Base-by-base conservation (phyloP, 2,113 vertebrate genomes). In the Phylloscopus trochiloides region DNA sequence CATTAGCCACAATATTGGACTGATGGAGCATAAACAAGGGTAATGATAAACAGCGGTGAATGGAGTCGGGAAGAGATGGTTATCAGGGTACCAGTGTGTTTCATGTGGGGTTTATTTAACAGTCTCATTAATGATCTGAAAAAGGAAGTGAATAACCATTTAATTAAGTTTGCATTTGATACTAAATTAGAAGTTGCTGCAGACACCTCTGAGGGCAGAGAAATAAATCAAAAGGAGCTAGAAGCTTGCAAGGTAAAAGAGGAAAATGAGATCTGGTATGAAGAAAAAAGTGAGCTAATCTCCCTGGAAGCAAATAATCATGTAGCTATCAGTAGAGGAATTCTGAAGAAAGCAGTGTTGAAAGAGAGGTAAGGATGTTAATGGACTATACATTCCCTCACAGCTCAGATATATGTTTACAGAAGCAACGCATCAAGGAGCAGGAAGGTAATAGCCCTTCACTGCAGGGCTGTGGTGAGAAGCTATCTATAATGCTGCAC, bases 161-260 rank as follows among this genome's bases (percentile, higher is more conserved):
- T 92, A 93, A 96, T 97, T 97, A 95, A 96, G 91, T 91, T 92
- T 96, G 95, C 26, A 81, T 91, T 88, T 94, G 90, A 90, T 92
- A 81, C 91, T 95, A 96, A 94, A 95, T 97, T 92, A 97, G 92
- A 94, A 92, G 86, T 90, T 95, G 81, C 63, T 91, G 77, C 71
- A 96, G 89, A 96, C 89, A 94, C 82, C 87, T 93, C 86, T 0
- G 48, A 94, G 79, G 77, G 71, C 86, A 96, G 63, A 19, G 19
- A 88, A 91, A 96, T 96, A 96, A 96, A 97, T 96, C 94, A 95
- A 94, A 96, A 74, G 73, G 67, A 94, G 79, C 75, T 92, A 78
- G 90, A 86, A 92, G 54, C 67, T 67, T 90, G 75, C 45, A 78
- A 36, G 2, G 76, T 81, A 91, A 86, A 93, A 94, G 84, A 86